Percentiles rank a stretch among this genome's conserved stretches.
These are phyloP conservation scores for Rhinolophus ferrumequinum DNA, from an alignment of 2,113 vertebrate genomes.

Conservation along the genomic window DNA sequence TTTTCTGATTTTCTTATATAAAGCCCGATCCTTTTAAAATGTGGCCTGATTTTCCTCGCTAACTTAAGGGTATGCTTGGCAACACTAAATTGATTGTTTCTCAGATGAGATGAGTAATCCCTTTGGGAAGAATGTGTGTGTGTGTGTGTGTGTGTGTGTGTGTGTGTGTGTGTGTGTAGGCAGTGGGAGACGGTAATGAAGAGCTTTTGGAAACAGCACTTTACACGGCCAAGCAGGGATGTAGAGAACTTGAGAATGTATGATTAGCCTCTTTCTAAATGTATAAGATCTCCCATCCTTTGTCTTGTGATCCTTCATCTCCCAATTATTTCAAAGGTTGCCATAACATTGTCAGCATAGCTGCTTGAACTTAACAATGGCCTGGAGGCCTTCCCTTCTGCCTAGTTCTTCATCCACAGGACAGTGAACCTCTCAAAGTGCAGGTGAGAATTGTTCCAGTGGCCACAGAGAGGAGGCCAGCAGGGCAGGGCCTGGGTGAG, in stretches of 20 bases:
- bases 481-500: neutral
- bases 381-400: neutral
- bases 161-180: neutral
- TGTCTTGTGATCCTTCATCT: constrained; percentile 38
- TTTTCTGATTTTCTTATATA: constrained; percentile 44
- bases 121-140: neutral
- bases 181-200: neutral
- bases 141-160: no score
- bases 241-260: neutral
- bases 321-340: constrained; percentile 34
- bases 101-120: constrained; percentile 39
- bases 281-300: neutral
- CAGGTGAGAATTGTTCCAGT: neutral
- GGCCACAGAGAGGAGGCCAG: neutral
- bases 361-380: neutral
- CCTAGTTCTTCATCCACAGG: neutral
- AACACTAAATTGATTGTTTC: constrained; percentile 44
- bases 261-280: constrained; percentile 29
- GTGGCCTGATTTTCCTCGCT: constrained; percentile 36
- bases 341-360: constrained; percentile 6
- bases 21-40: constrained; percentile 33
- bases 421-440: neutral
- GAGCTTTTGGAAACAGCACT: neutral
- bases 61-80: neutral
- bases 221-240: neutral